Base-by-base conservation (phyloP, 2,888 invertebrate genomes). In the Drepana falcataria region DNA sequence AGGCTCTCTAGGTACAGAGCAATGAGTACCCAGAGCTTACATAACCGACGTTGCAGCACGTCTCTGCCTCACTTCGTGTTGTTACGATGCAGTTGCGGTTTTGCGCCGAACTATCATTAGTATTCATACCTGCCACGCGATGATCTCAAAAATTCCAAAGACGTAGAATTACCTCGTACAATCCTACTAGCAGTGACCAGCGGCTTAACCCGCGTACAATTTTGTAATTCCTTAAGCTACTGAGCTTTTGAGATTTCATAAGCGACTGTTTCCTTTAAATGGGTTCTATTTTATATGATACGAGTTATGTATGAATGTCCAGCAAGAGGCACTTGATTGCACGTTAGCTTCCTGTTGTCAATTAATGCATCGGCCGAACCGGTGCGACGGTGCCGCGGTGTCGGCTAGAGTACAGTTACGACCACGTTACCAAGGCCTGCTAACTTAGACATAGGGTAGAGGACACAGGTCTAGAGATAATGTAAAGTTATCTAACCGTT, bases 301-400 rank as follows among this genome's bases (percentile, higher is more conserved):
- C 66, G 60, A 55, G 44, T 49, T 67, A 66, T 64, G 61, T 56
- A 57, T 53, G 48, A 52, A 54, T 56, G 61, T 60, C 60, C 59
- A 68, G 52, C 63, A 57, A 60, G 65, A 59, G 63, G 57, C 64
- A 65, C 64, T 57, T 51, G 57, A 59, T 41, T 7, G 34, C 44
- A 44, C 44, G 57, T 61, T 62, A 55, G 63, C 73, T 83, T 83
- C 80, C 83, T 79, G 79, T 73, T 72, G 75, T 75, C 81, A 84
- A 83, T 81, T 79, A 83, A 81, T 75, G 73, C 79, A 74, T 71
- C 71, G 69, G 75, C 71, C 73, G 66, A 68, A 58, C 67, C 60
- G 62, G 59, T 61, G 61, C 21, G 21, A 21, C 21, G 21, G 21
- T 21, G 21, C 66, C 61, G 62, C 58, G 60, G 62, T 61, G 65